Conservation (phyloP, 2,797 vertebrate species). For the Falco biarmicus region DNA sequence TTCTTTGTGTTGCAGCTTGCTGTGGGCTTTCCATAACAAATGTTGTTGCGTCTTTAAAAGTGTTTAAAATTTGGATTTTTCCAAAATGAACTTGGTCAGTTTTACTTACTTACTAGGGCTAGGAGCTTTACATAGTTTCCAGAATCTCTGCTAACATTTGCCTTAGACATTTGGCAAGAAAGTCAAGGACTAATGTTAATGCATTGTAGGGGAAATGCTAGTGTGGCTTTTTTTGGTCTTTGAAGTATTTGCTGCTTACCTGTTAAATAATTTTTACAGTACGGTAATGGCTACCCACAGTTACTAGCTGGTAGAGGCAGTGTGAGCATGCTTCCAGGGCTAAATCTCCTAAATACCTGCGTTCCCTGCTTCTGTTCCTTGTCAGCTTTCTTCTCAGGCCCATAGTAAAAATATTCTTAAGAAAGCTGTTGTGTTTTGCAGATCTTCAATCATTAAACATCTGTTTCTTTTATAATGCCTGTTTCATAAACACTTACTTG, state of each 20-base stretch:
- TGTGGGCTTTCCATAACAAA: background rate
- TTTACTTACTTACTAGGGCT: background rate
- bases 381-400: background rate
- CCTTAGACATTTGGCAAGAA: background rate
- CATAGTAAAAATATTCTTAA: background rate
- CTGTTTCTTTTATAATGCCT: background rate
- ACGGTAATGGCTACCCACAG: background rate
- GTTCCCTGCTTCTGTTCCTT: background rate
- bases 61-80: background rate
- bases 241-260: background rate
- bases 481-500: background rate
- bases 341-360: background rate
- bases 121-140: background rate
- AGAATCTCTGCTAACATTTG: background rate
- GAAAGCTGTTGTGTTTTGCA: background rate
- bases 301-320: background rate
- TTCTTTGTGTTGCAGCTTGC: background rate
- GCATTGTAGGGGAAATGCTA: background rate
- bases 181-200: background rate
- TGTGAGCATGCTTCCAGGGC: background rate
- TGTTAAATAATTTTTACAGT: background rate
- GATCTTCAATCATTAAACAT: background rate
- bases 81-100: background rate
- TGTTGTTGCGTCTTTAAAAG: background rate
- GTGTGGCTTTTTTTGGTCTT: background rate